Conservation (phyloP, 1,140 invertebrate species). For the Patella vulgata region DNA sequence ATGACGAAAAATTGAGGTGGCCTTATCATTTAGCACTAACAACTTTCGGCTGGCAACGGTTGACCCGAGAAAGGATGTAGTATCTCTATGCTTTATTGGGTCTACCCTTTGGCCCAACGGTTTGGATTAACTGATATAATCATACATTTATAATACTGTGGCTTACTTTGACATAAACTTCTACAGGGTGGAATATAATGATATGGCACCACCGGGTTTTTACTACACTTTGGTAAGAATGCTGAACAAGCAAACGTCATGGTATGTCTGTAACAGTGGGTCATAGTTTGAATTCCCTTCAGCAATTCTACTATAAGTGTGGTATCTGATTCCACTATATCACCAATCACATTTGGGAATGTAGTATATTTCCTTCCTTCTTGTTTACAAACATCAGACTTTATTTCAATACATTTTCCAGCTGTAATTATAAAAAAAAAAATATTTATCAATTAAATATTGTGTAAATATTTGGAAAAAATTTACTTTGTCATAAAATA, state of each 20-base stretch:
- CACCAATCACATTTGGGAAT: conserved; percentile 49
- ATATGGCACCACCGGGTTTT: conserved; percentile 27
- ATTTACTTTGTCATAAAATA: too few species aligned
- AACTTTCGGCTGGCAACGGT: too few species aligned
- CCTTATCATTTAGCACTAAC: too few species aligned
- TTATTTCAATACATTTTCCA: conserved; percentile 36
- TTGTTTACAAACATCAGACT: conserved; percentile 27
- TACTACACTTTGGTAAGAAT: conserved; percentile 51
- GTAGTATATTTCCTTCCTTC: conserved; percentile 41
- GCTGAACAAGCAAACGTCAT: conserved; percentile 46
- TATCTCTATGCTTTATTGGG: too few species aligned
- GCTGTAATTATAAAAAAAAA: conserved; percentile 29
- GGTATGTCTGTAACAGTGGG: conserved; percentile 50
- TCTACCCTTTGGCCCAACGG: too few species aligned
- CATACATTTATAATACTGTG: too few species aligned
- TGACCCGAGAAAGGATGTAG: too few species aligned
- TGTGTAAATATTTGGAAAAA: too few species aligned
- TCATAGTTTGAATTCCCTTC: conserved; percentile 32
- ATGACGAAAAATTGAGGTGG: too few species aligned
- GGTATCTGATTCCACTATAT: conserved; percentile 20
- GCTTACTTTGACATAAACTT: conserved; percentile 58
- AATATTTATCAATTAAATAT: too few species aligned
- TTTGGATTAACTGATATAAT: too few species aligned
- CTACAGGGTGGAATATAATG: conserved; percentile 55
- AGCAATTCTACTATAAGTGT: conserved; percentile 25